Percentiles rank a stretch among this genome's conserved stretches.
Conservation (phyloP, 2,888 invertebrate species). For the Drosophila algonquin region DNA sequence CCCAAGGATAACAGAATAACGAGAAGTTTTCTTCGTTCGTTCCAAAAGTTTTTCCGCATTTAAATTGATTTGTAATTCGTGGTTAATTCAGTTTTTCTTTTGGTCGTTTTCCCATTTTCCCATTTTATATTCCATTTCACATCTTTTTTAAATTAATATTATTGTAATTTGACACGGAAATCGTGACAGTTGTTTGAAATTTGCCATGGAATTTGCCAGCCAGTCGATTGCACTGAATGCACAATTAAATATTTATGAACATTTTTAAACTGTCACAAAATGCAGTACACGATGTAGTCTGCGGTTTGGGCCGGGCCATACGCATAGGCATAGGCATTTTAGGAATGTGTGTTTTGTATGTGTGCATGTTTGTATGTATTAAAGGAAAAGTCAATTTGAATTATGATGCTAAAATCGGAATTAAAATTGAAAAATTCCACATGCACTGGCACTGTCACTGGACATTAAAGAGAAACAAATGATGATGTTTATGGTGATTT, state of each 20-base stretch:
- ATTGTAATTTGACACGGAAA: constrained; percentile 70
- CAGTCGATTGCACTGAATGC: constrained; percentile 16
- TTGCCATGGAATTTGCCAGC: constrained; percentile 5
- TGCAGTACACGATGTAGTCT: not conserved
- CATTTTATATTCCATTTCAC: constrained; percentile 45
- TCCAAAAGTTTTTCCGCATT: constrained; percentile 53
- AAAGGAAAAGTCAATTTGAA: constrained; percentile 34
- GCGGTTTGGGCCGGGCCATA: constrained; percentile 12
- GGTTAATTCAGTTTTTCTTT: constrained; percentile 60
- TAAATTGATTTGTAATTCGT: constrained; percentile 77
- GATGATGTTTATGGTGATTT: not conserved
- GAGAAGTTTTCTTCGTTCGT: constrained; percentile 42
- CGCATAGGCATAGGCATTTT: constrained; percentile 23
- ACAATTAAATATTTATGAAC: constrained; percentile 61
- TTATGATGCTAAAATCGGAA: constrained; percentile 24
- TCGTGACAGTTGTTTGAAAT: constrained; percentile 59
- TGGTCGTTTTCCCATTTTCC: constrained; percentile 21
- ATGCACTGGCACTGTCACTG: not conserved
- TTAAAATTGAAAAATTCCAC: not conserved
- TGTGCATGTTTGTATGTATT: constrained; percentile 1
- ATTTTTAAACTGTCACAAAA: constrained; percentile 56
- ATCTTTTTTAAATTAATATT: constrained; percentile 39
- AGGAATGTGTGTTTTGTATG: constrained; percentile 7
- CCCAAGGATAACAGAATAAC: constrained; percentile 44
- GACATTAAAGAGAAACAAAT: not conserved